These are phyloP conservation scores for Naja naja DNA, from an alignment of 2,113 vertebrate genomes.

Conservation along the genomic window DNA sequence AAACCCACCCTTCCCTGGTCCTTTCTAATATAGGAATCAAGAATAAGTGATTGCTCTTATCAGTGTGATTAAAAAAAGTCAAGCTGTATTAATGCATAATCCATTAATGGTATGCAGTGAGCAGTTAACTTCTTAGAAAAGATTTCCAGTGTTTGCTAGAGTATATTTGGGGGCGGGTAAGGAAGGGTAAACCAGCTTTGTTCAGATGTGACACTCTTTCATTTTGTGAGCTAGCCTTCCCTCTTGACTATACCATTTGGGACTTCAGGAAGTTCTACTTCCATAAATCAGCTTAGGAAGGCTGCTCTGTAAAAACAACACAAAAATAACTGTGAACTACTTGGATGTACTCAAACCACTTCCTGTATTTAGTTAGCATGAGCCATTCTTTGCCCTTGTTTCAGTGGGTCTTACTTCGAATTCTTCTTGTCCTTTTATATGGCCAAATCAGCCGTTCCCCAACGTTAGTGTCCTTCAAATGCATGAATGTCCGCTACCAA, in stretches of 20 bases:
- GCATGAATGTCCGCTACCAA: not conserved
- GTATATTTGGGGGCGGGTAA: not conserved
- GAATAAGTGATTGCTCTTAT: not conserved
- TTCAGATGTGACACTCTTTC: not conserved
- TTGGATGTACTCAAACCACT: not conserved
- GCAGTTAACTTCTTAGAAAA: not conserved
- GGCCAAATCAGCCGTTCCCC: not conserved
- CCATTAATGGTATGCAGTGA: not conserved
- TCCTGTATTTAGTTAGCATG: not conserved
- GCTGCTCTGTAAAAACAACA: not conserved
- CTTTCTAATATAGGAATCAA: not conserved
- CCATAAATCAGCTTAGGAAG: not conserved
- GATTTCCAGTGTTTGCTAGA: not conserved
- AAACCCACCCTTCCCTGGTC: not conserved
- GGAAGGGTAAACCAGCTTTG: not conserved
- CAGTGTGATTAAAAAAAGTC: not conserved
- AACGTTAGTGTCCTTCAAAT: not conserved
- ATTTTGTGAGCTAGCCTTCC: not conserved
- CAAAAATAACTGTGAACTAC: not conserved
- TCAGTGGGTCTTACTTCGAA: not conserved
- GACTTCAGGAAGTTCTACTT: not conserved
- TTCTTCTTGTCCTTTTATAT: not conserved
- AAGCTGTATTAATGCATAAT: not conserved
- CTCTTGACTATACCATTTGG: not conserved
- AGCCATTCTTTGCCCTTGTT: not conserved